Conservation (phyloP, 2,113 vertebrate species). For the Oceanites oceanicus region DNA sequence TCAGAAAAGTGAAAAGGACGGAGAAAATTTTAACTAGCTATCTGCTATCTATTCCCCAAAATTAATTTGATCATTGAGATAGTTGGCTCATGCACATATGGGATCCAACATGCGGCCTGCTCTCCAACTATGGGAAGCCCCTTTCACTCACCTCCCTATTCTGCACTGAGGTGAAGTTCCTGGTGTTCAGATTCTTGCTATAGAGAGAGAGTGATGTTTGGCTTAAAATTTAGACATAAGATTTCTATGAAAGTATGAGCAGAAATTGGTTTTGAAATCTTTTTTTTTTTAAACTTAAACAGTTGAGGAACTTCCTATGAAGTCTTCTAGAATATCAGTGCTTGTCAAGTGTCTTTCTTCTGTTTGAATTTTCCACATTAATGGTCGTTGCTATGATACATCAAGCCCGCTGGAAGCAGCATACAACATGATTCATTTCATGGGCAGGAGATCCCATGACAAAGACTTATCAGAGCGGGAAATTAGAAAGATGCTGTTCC, state of each 20-base stretch:
- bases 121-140: background rate
- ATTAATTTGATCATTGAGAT: background rate
- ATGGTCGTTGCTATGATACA: background rate
- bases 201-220: background rate
- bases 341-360: background rate
- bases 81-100: background rate
- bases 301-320: background rate
- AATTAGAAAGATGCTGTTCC: conserved; percentile 50
- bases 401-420: background rate
- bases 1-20: background rate
- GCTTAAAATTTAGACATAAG: background rate
- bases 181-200: background rate
- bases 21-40: background rate
- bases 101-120: background rate
- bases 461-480: conserved; percentile 50
- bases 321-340: background rate
- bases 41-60: background rate
- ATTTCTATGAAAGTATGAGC: background rate
- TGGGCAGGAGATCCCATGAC: conserved; percentile 50
- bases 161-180: background rate
- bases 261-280: background rate
- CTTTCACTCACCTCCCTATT: accelerated
- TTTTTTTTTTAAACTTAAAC: background rate
- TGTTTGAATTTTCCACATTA: background rate
- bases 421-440: conserved; percentile 51